Evolutionary conservation across 37 sponge, comb jelly and placozoan species (phyloP).

Genomic region (Ephydatia muelleri): DNA sequence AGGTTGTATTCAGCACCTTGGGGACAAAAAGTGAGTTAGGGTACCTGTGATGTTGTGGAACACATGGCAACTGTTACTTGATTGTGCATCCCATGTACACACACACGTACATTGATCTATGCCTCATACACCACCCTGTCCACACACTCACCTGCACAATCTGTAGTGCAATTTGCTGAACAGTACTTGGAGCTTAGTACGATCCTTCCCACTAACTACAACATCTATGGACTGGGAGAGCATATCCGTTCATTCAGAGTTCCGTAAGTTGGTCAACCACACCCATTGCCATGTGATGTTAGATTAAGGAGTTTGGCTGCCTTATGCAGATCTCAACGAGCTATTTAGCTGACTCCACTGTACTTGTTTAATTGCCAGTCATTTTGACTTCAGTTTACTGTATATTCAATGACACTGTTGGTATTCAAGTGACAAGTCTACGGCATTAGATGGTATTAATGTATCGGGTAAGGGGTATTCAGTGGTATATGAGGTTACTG

Average conservation of each 20-base stretch:
- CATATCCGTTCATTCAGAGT: slow-evolving; percentile 19
- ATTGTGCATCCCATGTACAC: neutral
- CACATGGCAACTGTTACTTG: neutral
- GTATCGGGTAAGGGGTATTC: too few species aligned
- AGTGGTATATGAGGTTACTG: too few species aligned
- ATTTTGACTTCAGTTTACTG: too few species aligned
- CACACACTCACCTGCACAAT: neutral
- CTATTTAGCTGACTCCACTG: neutral
- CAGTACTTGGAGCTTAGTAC: slow-evolving; percentile 83
- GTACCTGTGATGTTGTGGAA: neutral
- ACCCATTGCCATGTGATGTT: too few species aligned
- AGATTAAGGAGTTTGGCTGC: too few species aligned
- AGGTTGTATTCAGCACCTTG: neutral
- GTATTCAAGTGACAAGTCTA: too few species aligned
- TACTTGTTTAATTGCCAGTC: too few species aligned
- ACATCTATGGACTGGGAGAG: slow-evolving; percentile 91
- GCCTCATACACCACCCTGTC: neutral
- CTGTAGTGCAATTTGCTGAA: slow-evolving; percentile 70
- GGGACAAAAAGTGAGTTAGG: neutral
- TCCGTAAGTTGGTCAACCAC: too few species aligned
- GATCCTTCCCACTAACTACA: slow-evolving; percentile 47
- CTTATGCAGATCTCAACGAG: neutral
- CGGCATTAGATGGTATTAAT: too few species aligned
- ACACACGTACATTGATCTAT: neutral
- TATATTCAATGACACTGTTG: too few species aligned